Evolutionary conservation across 2,113 vertebrate genomes (phyloP), one percentile per base, ranked within the genome.

Genomic region (Dasyurus viverrinus): DNA sequence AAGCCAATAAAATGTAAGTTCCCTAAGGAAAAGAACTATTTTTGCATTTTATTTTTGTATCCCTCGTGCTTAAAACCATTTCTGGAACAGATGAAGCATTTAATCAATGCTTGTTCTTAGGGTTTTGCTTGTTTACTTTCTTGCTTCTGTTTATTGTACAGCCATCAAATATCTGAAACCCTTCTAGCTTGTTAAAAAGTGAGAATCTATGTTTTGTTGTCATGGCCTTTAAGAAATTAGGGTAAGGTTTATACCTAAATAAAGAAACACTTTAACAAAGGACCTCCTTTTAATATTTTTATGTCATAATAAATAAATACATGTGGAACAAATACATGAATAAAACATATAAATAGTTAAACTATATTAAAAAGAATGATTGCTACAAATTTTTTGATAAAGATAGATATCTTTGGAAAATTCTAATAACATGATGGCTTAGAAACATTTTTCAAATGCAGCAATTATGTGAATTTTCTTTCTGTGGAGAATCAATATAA

Each of bases 391-490:
- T 48, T 54, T 4, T 11, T 91, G 23, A 24, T 94, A 60, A 94
- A 54, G 23, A 0, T 9, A 90, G 22, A 22, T 16, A 57, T 52
- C 22, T 68, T 46, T 89, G 91, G 16, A 92, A 55, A 92, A 46
- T n/a, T 93, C 53, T 92, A 47, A 5, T 36, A 54, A 4, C 36
- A 54, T 0, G 19, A 19, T 48, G 25, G 60, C 1, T n/a, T 36
- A 24, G 47, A 92, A 54, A 42, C 4, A 84, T 84, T 84, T 84
- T 42, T 93, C 55, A 94, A 92, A 47, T 91, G 3, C 42, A 90
- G 54, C 46, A 42, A 19, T 93, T 50, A 50, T n/a, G n/a, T 90
- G 89, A 55, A 93, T 93, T 89, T 53, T 54, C 27, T 76, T 95
- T 95, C 42, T 53, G 54, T 23, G 48, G 50, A 26, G 53, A 90